These are phyloP conservation scores for Fabriciana adippe DNA, from an alignment of 2,888 invertebrate genomes.

Conservation along the genomic window DNA sequence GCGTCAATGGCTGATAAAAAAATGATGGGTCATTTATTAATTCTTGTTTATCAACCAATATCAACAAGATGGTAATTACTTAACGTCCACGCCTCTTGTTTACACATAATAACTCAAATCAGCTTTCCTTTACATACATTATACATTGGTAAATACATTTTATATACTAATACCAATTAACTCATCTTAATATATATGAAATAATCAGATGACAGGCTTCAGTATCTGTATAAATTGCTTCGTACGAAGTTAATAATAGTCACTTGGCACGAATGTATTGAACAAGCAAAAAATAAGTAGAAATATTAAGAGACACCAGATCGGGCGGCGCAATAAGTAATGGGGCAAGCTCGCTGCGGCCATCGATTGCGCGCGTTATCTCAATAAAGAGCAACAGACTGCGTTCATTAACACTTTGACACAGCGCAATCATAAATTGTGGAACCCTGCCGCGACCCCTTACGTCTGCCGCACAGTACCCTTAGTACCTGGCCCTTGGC, in stretches of 20 bases:
- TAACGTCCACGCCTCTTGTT: conserved; percentile 10
- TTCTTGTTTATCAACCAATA: conserved; percentile 10
- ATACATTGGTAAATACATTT: background rate
- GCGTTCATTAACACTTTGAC: conserved; percentile 81
- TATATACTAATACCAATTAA: conserved; percentile 8
- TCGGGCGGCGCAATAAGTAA: conserved; percentile 72
- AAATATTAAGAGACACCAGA: conserved; percentile 70
- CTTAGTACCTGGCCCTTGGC: conserved; percentile 60
- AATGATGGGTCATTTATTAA: conserved; percentile 35
- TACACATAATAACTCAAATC: conserved; percentile 6
- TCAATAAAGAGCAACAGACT: conserved; percentile 81
- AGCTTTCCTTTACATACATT: background rate
- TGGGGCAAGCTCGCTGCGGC: conserved; percentile 58
- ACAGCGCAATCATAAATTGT: conserved; percentile 80
- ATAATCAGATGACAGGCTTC: conserved; percentile 51
- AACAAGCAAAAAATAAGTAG: conserved; percentile 64
- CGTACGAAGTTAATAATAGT: conserved; percentile 68
- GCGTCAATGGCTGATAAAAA: conserved; percentile 61
- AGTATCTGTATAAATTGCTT: conserved; percentile 64
- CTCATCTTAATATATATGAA: conserved; percentile 25
- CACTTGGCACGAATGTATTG: conserved; percentile 63
- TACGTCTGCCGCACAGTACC: conserved; percentile 67
- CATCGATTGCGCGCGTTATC: conserved; percentile 74
- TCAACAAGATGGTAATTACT: conserved; percentile 5
- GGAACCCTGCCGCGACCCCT: conserved; percentile 76